Evolutionary conservation across 2,113 vertebrate species (phyloP), one percentile per base, ranked within the genome.

Genomic region (Anolis sagrei): DNA sequence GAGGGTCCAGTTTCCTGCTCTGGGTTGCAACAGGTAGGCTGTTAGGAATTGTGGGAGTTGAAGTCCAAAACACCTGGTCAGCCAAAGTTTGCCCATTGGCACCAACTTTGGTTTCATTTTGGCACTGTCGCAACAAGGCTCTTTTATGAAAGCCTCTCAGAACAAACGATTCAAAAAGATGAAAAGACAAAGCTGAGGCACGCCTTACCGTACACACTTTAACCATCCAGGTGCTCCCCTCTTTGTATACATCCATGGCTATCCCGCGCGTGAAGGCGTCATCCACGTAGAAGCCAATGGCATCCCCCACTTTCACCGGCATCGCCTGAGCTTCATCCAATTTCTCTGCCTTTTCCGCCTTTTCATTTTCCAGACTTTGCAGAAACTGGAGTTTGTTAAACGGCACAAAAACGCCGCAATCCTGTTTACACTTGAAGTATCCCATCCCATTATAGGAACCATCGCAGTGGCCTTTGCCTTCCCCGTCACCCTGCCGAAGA

Each of bases 361-460:
- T 14, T 51, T 81, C 0, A 0, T 29, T 1, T 0, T 77, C 78
- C 0, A 11, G 6, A 0, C 10, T 0, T 11, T 89, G 76, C 19
- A 54, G 0, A 21, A 95, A 94, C 7, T 80, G 91, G 84, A 98
- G 7, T 88, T 87, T 96, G 91, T 87, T 94, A 81, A 97, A 97
- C 0, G 97, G 95, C 70, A 92, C 90, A 81, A 97, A 97, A 82
- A 98, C 0, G 3, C 95, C 97, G 0, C 95, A 95, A 23, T 97
- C 81, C 80, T 85, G 90, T 1, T 89, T 73, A 75, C 97, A 98
- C 25, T 27, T 74, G 92, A 97, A 98, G 74, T 73, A 84, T 0
- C 21, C 34, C 0, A 10, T 70, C 25, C 5, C 2, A 0, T 0
- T 0, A 7, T 19, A 92, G 1, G 21, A 70, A 0, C 97, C 97